Percentiles rank a stretch among this genome's conserved stretches.
phyloP scores from a whole-genome alignment of 2,797 vertebrate species.

The Malacoraja senta region DNA sequence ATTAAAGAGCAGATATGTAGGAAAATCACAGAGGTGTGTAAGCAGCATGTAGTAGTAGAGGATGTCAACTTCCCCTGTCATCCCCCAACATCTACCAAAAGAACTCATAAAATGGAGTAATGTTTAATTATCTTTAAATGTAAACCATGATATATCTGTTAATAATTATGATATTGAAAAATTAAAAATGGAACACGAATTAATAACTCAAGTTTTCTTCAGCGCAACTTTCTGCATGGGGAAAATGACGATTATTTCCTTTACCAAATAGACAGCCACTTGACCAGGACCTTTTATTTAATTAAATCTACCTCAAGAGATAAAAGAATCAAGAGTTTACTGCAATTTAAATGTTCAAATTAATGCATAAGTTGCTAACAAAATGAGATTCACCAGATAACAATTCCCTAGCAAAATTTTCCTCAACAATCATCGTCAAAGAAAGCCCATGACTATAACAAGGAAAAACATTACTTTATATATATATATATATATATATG shows the following conservation, averaged over 20 bases:
- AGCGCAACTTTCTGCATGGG: not conserved
- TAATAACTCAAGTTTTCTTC: not conserved
- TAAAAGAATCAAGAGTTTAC: not conserved
- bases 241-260: not conserved
- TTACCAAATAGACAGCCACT: not conserved
- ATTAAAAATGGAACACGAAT: not conserved
- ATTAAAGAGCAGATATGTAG: too few relatives aligned
- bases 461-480: not conserved
- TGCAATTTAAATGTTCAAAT: not conserved
- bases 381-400: conserved; percentile 39
- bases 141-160: not conserved
- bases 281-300: not conserved
- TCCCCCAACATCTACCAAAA: not conserved
- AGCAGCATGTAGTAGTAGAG: too few relatives aligned
- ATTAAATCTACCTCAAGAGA: not conserved
- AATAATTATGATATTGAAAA: not conserved
- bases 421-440: not conserved
- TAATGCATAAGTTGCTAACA: conserved; percentile 8
- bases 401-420: not conserved
- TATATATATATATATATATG: too few relatives aligned
- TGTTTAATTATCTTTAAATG: not conserved
- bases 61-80: not conserved
- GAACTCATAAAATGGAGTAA: not conserved
- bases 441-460: too few relatives aligned
- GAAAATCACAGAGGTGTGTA: too few relatives aligned